Conservation (phyloP, 2,113 vertebrate genomes). For the Osmerus mordax region DNA sequence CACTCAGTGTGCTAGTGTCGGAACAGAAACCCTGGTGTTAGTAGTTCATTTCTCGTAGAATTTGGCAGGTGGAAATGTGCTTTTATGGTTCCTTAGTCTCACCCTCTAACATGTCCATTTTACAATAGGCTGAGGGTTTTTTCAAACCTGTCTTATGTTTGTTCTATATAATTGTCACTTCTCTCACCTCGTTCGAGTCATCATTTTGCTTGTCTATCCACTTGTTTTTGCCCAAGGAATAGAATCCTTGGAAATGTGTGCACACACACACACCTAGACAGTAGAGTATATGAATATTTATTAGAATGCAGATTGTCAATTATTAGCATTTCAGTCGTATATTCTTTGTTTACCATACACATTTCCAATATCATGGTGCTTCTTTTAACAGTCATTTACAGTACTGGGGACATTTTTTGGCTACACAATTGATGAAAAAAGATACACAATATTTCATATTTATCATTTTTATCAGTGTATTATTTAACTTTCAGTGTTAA, state of each 20-base stretch:
- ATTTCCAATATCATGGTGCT: background rate
- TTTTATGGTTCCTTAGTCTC: too few species aligned
- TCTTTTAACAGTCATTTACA: constrained; percentile 9
- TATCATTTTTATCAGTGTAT: background rate
- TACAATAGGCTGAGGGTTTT: too few species aligned
- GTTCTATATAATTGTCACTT: too few species aligned
- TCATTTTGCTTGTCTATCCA: too few species aligned
- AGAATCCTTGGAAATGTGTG: background rate
- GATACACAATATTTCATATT: background rate
- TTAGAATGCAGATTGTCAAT: constrained; percentile 41
- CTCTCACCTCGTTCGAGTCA: too few species aligned
- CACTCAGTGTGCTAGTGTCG: too few species aligned
- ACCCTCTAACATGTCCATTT: too few species aligned
- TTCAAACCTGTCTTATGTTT: too few species aligned
- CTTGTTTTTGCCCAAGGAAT: background rate
- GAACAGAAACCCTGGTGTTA: too few species aligned
- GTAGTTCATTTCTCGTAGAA: too few species aligned
- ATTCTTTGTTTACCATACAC: background rate
- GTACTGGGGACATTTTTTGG: constrained; percentile 4
- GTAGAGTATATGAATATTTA: constrained; percentile 32
- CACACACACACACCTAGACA: constrained; percentile 11
- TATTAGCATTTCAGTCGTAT: constrained; percentile 18
- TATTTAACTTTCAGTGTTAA: background rate
- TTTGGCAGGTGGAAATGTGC: too few species aligned
- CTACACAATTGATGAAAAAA: background rate